Conservation (phyloP, 2,797 vertebrate genomes). For the Pristis pectinata region DNA sequence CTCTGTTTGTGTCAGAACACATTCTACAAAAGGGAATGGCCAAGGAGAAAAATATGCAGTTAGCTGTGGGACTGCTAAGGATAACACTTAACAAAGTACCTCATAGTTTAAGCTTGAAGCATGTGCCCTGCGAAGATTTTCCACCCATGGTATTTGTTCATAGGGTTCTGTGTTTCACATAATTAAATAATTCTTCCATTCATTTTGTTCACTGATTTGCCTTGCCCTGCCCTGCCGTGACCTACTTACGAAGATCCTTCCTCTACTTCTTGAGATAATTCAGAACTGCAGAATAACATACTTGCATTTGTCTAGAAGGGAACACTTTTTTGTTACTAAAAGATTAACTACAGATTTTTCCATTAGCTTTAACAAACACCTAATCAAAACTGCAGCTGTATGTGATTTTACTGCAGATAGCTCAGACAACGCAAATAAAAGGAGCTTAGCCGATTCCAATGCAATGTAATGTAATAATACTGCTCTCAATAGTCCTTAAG, state of each 20-base stretch:
- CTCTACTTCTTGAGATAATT: background rate
- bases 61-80: background rate
- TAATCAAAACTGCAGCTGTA: background rate
- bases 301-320: background rate
- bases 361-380: background rate
- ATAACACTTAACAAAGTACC: background rate
- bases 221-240: conserved; percentile 6
- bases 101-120: background rate
- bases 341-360: background rate
- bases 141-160: background rate
- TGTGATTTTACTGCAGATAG: background rate
- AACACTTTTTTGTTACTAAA: background rate
- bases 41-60: background rate
- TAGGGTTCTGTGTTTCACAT: background rate
- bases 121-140: background rate
- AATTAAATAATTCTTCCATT: conserved; percentile 9
- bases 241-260: background rate
- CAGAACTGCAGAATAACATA: background rate
- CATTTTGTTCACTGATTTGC: conserved; percentile 15
- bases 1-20: background rate
- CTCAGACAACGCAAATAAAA: background rate
- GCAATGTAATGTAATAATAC: background rate
- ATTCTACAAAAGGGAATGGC: background rate
- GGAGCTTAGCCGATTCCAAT: background rate
- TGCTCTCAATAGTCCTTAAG: background rate